Evolutionary conservation across 2,797 vertebrate genomes (phyloP).

Genomic region (Cyprinodon diabolis): DNA sequence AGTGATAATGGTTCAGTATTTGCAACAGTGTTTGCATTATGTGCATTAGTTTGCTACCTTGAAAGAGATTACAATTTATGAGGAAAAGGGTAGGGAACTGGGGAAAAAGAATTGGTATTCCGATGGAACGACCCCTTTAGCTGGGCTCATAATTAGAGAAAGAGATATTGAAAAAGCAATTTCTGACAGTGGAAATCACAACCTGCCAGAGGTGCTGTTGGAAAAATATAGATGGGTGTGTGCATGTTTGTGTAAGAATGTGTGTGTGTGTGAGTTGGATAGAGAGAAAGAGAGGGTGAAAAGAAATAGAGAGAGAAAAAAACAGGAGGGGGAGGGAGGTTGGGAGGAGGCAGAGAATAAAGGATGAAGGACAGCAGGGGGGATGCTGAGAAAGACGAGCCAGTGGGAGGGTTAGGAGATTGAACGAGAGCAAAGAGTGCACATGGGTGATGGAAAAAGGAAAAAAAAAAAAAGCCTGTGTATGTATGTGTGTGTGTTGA

Average conservation of each 20-base stretch:
- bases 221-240: constrained; percentile 75
- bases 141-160: constrained; percentile 84
- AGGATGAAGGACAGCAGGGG: constrained; percentile 78
- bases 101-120: constrained; percentile 82
- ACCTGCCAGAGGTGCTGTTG: constrained; percentile 84
- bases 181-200: constrained; percentile 86
- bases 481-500: constrained; percentile 38
- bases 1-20: constrained; percentile 13
- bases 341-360: constrained; percentile 71
- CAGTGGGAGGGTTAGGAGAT: constrained; percentile 73
- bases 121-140: constrained; percentile 81
- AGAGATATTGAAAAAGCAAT: constrained; percentile 87
- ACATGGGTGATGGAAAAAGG: constrained; percentile 62
- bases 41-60: constrained; percentile 48
- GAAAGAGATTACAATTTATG: constrained; percentile 54
- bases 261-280: constrained; percentile 25
- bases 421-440: constrained; percentile 70
- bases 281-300: neutral
- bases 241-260: constrained; percentile 27
- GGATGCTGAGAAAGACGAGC: constrained; percentile 77
- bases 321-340: constrained; percentile 36
- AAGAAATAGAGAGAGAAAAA: constrained; percentile 40
- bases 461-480: constrained; percentile 12
- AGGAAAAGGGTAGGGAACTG: constrained; percentile 49
- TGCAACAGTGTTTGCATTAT: constrained; percentile 23